Evolutionary conservation across 2,888 invertebrate species (phyloP), one percentile per base, ranked within the genome.

Genomic region (Octodonta nipae): DNA sequence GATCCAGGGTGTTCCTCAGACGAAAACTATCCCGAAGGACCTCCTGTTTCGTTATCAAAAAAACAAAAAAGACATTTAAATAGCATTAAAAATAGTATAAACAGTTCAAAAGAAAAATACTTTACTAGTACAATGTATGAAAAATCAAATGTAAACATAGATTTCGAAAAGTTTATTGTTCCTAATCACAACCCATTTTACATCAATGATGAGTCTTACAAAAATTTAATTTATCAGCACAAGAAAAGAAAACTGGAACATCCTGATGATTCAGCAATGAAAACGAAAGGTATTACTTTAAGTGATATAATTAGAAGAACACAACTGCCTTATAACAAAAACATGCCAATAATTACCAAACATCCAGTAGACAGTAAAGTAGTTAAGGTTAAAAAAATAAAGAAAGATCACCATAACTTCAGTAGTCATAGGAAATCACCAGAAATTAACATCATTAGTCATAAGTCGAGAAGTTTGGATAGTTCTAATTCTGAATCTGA

Each of bases 241-340:
- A 78, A 78, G 52, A 69, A 73, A 37, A 66, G 82, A 42, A 74
- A 82, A 58, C 61, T 74, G 24, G 74, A 75, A 36, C 72, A 74
- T 52, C 75, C 79, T 74, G 69, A 71, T 48, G 76, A 81, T 54
- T 77, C 80, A 11, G 84, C 85, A 56, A 65, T 85, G 31, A 78
- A 80, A 49, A 82, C 79, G 8, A 70, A 73, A 45, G 82, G 50
- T 38, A 78, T 88, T 44, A 75, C 77, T 5, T 59, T 88, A 32
- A 73, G 79, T 45, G 87, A 78, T 60, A 69, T 78, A 50, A 71
- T 68, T 47, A 61, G 55, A 33, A 56, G 75, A 44, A 54, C 61
- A 7, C 59, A 56, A 43, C 47, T 63, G 44, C 56, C 58, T 40
- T 60, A 59, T 30, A 52, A 55, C 22, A 63, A 61, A 43, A 60